Evolutionary conservation across 2,888 invertebrate species (phyloP).

Genomic region (Orthosia gracilis): DNA sequence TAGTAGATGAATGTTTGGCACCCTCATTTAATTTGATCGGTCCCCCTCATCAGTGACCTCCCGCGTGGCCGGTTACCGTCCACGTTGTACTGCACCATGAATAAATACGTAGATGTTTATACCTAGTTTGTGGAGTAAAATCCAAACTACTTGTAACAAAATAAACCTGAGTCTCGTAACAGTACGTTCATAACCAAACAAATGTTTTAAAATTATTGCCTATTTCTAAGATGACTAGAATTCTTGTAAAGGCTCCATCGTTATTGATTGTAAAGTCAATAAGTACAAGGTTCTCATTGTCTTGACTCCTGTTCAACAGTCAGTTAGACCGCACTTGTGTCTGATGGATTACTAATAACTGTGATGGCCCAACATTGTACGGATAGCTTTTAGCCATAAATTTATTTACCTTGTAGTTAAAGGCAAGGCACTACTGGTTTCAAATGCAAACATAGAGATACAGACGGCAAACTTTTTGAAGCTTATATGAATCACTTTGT

Average conservation of each 20-base stretch:
- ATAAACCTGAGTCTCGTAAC: neutral
- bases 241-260: neutral
- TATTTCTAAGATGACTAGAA: neutral
- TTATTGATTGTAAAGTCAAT: neutral
- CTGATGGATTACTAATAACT: slow-evolving; percentile 1
- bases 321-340: neutral
- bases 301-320: too few species aligned
- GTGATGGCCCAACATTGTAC: neutral
- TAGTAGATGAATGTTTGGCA: too few species aligned
- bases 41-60: too few species aligned
- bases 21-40: too few species aligned
- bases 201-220: neutral
- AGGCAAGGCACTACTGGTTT: slow-evolving; percentile 2
- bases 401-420: neutral
- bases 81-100: too few species aligned
- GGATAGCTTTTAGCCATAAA: slow-evolving; percentile 7
- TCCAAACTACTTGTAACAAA: neutral
- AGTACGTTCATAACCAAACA: neutral
- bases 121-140: neutral
- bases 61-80: too few species aligned
- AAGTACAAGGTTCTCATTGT: neutral
- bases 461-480: neutral
- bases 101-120: neutral
- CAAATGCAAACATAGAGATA: neutral
- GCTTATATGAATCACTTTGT: neutral